phyloP scores from a whole-genome alignment of 2,888 invertebrate genomes.

The Volucella bombylans region DNA sequence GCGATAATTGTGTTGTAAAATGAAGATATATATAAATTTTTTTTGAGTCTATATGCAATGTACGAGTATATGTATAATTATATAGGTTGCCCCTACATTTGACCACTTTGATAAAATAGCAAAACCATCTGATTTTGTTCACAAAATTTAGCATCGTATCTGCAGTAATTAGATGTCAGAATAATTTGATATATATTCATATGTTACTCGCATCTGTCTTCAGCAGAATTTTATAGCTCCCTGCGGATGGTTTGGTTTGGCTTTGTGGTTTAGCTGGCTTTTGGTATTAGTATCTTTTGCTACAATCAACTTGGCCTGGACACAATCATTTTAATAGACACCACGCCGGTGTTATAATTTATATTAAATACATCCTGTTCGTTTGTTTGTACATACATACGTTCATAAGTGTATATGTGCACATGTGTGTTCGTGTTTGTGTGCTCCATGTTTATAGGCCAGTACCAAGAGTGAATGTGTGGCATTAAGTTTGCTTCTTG shows the following conservation, averaged over 20 bases:
- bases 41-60: no score
- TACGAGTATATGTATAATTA: not conserved
- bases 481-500: constrained; percentile 9
- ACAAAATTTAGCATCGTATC: constrained; percentile 68
- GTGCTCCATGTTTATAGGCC: not conserved
- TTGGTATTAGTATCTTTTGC: constrained; percentile 61
- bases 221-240: constrained; percentile 60
- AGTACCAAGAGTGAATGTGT: not conserved
- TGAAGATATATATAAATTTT: not conserved
- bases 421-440: not conserved
- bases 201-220: constrained; percentile 68
- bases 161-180: constrained; percentile 72
- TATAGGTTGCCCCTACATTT: not conserved
- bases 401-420: not conserved
- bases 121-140: constrained; percentile 55
- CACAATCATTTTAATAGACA: constrained; percentile 82
- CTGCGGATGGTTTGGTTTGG: constrained; percentile 45
- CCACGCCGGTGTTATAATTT: constrained; percentile 80
- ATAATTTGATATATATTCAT: constrained; percentile 68
- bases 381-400: constrained; percentile 25
- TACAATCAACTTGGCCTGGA: constrained; percentile 75
- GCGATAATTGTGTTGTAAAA: constrained; percentile 55
- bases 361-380: constrained; percentile 79
- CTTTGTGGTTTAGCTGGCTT: constrained; percentile 59
- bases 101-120: constrained; percentile 40